A percentile compares a stretch with the other conserved stretches of the same genome.
Conservation (phyloP, 2,797 vertebrate species). For the Catamblyrhynchus diadema region DNA sequence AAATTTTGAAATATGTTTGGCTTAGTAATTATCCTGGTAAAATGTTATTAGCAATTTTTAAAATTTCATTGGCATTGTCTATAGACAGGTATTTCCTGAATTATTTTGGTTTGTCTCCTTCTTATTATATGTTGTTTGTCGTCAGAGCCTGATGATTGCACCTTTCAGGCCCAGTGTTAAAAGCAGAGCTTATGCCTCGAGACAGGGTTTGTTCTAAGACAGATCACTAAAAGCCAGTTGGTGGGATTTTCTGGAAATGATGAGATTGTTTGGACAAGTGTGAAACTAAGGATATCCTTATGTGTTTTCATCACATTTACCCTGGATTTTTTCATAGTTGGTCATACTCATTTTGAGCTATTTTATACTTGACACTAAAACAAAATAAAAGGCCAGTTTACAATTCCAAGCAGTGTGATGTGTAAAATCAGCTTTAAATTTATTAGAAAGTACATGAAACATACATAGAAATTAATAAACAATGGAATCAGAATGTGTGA, state of each 20-base stretch:
- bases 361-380: not conserved
- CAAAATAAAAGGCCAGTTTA: not conserved
- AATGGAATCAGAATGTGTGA: not conserved
- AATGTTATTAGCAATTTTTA: not conserved
- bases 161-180: not conserved
- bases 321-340: not conserved
- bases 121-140: fast-evolving
- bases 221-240: not conserved
- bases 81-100: not conserved
- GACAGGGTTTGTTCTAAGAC: not conserved
- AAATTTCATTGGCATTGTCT: not conserved
- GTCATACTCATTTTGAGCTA: not conserved
- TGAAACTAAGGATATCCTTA: not conserved
- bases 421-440: not conserved
- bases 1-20: not conserved
- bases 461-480: not conserved
- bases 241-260: not conserved
- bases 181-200: not conserved
- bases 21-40: not conserved
- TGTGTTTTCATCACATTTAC: not conserved
- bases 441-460: not conserved
- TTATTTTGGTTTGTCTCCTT: not conserved
- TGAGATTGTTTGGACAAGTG: not conserved
- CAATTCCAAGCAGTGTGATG: not conserved
- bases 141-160: not conserved